phyloP scores from a whole-genome alignment of 2,888 invertebrate species.

The Luperina nickerlii region DNA sequence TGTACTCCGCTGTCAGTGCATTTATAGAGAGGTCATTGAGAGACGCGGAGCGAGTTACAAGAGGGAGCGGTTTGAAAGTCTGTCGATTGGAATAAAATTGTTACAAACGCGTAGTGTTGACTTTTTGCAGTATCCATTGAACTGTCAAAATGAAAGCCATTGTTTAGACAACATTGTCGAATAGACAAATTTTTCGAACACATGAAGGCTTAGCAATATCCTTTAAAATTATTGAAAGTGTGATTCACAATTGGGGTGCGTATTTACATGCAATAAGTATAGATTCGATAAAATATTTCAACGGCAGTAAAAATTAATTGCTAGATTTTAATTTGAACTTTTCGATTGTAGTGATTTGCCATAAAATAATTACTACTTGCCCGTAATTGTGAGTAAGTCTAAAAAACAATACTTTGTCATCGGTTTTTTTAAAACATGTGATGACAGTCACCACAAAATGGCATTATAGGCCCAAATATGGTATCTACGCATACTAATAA shows the following conservation, averaged over 20 bases:
- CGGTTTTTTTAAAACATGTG: neutral
- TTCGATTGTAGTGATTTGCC: neutral
- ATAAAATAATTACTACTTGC: neutral
- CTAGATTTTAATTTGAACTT: neutral
- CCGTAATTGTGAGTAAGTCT: neutral
- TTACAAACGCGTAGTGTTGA: neutral
- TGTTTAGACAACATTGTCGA: too few species aligned
- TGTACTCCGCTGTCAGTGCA: constrained; percentile 56
- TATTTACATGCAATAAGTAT: neutral
- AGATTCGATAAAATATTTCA: neutral
- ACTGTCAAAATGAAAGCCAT: too few species aligned
- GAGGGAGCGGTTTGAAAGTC: constrained; percentile 16
- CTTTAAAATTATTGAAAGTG: too few species aligned
- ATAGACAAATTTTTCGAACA: too few species aligned
- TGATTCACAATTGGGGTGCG: too few species aligned
- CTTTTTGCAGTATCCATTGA: neutral
- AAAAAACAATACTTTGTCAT: neutral
- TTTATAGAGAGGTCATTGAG: constrained; percentile 60
- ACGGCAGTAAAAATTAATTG: neutral
- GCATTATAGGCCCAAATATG: neutral
- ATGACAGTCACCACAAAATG: neutral
- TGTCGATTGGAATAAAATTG: neutral
- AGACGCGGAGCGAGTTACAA: constrained; percentile 28
- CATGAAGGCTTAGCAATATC: too few species aligned
- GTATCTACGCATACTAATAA: neutral